A percentile compares a stretch with the other conserved stretches of the same genome.
phyloP scores from a whole-genome alignment of 2,113 vertebrate genomes.

The Butorides virescens region DNA sequence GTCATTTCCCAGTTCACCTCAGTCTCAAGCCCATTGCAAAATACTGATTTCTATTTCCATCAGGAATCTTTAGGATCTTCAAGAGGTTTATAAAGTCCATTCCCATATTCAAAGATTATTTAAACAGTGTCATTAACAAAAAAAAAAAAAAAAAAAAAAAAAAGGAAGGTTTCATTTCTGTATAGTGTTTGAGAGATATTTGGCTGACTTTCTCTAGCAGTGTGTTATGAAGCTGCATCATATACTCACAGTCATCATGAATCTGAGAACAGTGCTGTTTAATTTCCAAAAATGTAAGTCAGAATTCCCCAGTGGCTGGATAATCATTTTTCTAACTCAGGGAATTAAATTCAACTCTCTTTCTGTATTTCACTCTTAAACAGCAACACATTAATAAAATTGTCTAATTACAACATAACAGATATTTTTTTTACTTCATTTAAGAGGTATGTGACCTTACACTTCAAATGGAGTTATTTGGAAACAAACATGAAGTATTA shows the following conservation, averaged over 20 bases:
- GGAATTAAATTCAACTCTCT: neutral
- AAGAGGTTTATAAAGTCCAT: neutral
- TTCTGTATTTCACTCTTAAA: neutral
- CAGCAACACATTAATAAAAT: neutral
- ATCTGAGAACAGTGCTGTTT: neutral
- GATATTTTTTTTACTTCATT: neutral
- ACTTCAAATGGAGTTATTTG: neutral
- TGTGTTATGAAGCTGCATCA: neutral
- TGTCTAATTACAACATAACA: neutral
- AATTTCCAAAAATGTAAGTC: neutral
- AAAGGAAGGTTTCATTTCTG: neutral
- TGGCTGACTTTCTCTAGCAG: neutral
- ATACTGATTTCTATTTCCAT: neutral
- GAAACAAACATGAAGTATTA: neutral
- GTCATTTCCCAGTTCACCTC: neutral
- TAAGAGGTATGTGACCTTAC: neutral
- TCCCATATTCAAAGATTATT: neutral
- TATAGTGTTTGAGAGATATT: neutral
- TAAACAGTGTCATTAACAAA: neutral
- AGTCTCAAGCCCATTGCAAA: neutral
- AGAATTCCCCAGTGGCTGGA: neutral
- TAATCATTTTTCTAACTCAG: neutral
- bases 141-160: slow-evolving; percentile 2
- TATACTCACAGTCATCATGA: neutral
- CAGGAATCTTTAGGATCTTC: neutral